Evolutionary conservation across 92 coral and sea anemone species (phyloP).

Genomic region (Porites divaricata): DNA sequence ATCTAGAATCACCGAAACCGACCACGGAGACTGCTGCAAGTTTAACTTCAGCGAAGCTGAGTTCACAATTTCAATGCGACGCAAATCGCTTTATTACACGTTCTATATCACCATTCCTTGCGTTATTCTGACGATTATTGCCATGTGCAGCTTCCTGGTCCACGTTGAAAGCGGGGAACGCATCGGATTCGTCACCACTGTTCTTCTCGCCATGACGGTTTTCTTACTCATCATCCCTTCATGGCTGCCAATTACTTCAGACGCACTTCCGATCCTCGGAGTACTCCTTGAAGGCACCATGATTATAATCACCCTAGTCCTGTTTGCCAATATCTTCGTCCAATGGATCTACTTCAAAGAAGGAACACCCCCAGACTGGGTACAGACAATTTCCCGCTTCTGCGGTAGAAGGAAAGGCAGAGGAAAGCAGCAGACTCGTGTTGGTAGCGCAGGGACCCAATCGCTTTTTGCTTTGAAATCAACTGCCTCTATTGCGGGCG

Average conservation of each 20-base stretch:
- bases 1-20: slow-evolving; percentile 7
- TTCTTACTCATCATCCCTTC: slow-evolving; percentile 72
- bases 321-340: slow-evolving; percentile 63
- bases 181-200: slow-evolving; percentile 88
- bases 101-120: slow-evolving; percentile 76
- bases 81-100: slow-evolving; percentile 61
- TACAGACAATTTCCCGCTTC: slow-evolving; percentile 11
- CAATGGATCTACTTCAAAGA: slow-evolving; percentile 62
- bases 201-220: slow-evolving; percentile 84
- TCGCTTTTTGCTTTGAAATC: background rate
- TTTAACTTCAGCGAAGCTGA: slow-evolving; percentile 60
- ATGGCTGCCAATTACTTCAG: slow-evolving; percentile 72
- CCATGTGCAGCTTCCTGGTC: slow-evolving; percentile 73
- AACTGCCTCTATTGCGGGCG: background rate
- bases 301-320: slow-evolving; percentile 50
- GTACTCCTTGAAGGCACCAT: slow-evolving; percentile 47
- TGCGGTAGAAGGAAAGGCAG: background rate
- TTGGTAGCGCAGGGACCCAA: background rate
- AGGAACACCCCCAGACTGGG: slow-evolving; percentile 52
- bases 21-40: slow-evolving; percentile 71
- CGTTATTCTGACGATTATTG: slow-evolving; percentile 50
- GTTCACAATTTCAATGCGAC: slow-evolving; percentile 48
- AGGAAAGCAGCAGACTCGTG: background rate
- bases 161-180: slow-evolving; percentile 90
- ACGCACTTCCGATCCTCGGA: slow-evolving; percentile 68